These are phyloP conservation scores for Pleuronectes platessa DNA, from an alignment of 2,113 vertebrate genomes.

Conservation along the genomic window DNA sequence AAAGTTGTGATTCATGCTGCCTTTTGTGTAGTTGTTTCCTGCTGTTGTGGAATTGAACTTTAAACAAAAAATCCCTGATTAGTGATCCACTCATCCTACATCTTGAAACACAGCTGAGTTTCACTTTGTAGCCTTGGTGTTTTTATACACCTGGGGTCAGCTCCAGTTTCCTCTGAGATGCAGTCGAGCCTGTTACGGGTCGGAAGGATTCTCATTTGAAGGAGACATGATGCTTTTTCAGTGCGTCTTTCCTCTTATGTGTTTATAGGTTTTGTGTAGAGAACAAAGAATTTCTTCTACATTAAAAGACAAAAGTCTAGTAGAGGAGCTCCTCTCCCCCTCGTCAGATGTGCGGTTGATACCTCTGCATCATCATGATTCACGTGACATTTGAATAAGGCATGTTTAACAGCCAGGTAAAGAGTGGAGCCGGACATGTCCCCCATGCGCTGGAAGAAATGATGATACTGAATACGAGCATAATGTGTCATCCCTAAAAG, in stretches of 20 bases:
- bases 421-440: no score
- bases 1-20: conserved; percentile 62
- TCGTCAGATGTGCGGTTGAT: no score
- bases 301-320: background rate
- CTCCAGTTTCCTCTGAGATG: conserved; percentile 18
- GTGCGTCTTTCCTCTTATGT: background rate
- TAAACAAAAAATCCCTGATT: conserved; percentile 59
- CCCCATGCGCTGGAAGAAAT: no score
- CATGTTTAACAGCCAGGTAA: no score
- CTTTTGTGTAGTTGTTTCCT: conserved; percentile 41
- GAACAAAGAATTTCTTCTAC: background rate
- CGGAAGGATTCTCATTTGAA: conserved; percentile 12
- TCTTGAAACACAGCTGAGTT: conserved; percentile 33
- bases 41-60: conserved; percentile 56
- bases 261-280: background rate
- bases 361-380: no score
- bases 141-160: conserved; percentile 12
- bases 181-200: conserved; percentile 9
- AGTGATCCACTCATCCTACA: conserved; percentile 23
- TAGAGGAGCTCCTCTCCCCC: background rate
- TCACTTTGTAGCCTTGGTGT: background rate
- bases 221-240: background rate
- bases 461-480: no score
- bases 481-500: no score
- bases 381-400: no score